Percentiles rank a stretch among this genome's conserved stretches.
Evolutionary conservation across 2,888 invertebrate species (phyloP).

Genomic region (Alloplasta piceator): DNA sequence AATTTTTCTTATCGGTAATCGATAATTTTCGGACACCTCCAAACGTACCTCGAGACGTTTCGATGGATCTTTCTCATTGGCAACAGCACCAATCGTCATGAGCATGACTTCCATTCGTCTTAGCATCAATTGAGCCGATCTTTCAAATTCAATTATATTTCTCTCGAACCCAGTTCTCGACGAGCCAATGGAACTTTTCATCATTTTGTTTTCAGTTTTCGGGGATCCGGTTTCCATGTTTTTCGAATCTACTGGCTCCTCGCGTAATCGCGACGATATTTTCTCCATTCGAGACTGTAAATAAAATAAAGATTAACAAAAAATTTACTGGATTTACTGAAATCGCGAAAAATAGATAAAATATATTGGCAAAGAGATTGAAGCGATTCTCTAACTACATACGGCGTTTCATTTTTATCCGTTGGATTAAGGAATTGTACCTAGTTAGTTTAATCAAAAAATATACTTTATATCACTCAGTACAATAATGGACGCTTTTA

Average conservation of each 20-base stretch:
- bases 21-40: not conserved
- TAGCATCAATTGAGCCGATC: slow-evolving; percentile 84
- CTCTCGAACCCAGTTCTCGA: slow-evolving; percentile 81
- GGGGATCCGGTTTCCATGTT: slow-evolving; percentile 47
- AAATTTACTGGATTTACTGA: not conserved
- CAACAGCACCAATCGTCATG: slow-evolving; percentile 86
- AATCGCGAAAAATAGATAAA: not conserved
- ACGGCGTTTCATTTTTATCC: no score
- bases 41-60: slow-evolving; percentile 86
- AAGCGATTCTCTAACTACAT: not conserved
- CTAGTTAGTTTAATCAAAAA: no score
- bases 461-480: no score
- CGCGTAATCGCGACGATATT: slow-evolving; percentile 39
- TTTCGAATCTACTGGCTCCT: slow-evolving; percentile 19
- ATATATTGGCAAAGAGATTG: not conserved
- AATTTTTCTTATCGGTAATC: not conserved
- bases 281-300: slow-evolving; percentile 59
- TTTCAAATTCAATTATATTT: slow-evolving; percentile 83
- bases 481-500: no score
- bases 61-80: slow-evolving; percentile 86
- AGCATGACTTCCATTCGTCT: slow-evolving; percentile 86
- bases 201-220: slow-evolving; percentile 56
- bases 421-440: no score
- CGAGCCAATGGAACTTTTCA: slow-evolving; percentile 73
- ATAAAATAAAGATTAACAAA: slow-evolving; percentile 5